These are phyloP conservation scores for Drosophila neotestacea DNA, from an alignment of 2,888 invertebrate species.

Conservation along the genomic window DNA sequence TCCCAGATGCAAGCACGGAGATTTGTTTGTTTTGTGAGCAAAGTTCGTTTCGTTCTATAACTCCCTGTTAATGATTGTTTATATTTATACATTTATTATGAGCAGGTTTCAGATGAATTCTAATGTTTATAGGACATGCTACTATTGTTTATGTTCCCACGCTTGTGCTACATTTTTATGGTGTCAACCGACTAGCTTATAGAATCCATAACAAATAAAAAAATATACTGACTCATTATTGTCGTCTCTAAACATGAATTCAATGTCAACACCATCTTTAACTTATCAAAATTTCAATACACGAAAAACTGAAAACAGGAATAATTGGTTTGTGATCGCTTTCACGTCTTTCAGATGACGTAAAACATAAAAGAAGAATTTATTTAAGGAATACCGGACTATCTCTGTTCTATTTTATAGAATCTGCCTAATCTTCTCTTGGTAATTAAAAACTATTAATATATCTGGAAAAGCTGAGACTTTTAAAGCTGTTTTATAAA, in stretches of 20 bases:
- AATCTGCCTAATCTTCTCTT: too few relatives aligned
- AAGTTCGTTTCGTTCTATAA: constrained; percentile 1
- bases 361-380: not conserved
- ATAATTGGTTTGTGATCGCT: too few relatives aligned
- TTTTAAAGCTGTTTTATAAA: not conserved
- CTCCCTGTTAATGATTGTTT: constrained; percentile 3
- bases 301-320: too few relatives aligned
- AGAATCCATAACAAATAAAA: constrained; percentile 31
- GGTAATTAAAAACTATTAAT: too few relatives aligned
- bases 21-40: constrained; percentile 15
- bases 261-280: not conserved
- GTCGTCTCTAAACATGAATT: not conserved
- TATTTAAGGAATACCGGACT: not conserved
- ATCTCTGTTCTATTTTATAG: too few relatives aligned
- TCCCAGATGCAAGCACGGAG: constrained; percentile 26
- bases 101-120: constrained; percentile 44
- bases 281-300: too few relatives aligned
- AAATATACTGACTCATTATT: constrained; percentile 5
- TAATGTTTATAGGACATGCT: constrained; percentile 40
- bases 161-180: constrained; percentile 49
- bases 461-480: too few relatives aligned
- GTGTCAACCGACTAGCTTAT: constrained; percentile 45
- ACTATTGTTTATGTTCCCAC: constrained; percentile 71
- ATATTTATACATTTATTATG: constrained; percentile 5
- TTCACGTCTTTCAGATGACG: too few relatives aligned